Evolutionary conservation across 1,140 invertebrate species (phyloP).

Genomic region (Propsilocerus akamusi): DNA sequence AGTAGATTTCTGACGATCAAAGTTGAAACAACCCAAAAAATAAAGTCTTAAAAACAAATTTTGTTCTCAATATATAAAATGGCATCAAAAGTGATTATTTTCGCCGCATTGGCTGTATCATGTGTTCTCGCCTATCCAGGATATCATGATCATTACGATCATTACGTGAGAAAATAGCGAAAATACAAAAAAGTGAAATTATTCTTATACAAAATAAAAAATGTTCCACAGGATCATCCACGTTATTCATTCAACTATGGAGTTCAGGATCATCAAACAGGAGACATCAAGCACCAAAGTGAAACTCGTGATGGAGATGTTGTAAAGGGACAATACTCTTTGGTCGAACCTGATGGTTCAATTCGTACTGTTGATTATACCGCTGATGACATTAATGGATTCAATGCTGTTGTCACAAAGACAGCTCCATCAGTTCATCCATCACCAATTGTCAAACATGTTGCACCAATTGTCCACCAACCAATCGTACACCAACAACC

Average conservation of each 20-base stretch:
- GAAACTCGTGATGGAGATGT: slow-evolving; percentile 30
- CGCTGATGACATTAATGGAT: slow-evolving; percentile 45
- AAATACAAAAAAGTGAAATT: too few relatives aligned
- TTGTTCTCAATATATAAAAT: background rate
- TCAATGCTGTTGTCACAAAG: slow-evolving; percentile 31
- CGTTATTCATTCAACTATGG: slow-evolving; percentile 34
- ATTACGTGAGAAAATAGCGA: slow-evolving; percentile 1
- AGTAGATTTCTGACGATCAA: background rate
- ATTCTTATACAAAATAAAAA: too few relatives aligned
- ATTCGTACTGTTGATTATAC: slow-evolving; percentile 44
- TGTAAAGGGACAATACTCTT: slow-evolving; percentile 34
- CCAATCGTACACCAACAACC: background rate
- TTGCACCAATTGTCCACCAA: slow-evolving; percentile 7
- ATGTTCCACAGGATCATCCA: slow-evolving; percentile 27
- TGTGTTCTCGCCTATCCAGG: background rate
- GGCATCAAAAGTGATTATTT: background rate
- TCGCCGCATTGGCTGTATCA: background rate
- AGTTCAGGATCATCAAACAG: slow-evolving; percentile 29
- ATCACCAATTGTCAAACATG: slow-evolving; percentile 9
- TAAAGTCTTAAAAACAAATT: background rate
- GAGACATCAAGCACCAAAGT: slow-evolving; percentile 28
- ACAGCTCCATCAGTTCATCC: slow-evolving; percentile 23
- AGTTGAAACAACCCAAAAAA: background rate
- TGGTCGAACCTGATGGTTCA: slow-evolving; percentile 35
- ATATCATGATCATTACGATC: background rate